Conservation (phyloP, 2,113 vertebrate species). For the Vulpes vulpes region DNA sequence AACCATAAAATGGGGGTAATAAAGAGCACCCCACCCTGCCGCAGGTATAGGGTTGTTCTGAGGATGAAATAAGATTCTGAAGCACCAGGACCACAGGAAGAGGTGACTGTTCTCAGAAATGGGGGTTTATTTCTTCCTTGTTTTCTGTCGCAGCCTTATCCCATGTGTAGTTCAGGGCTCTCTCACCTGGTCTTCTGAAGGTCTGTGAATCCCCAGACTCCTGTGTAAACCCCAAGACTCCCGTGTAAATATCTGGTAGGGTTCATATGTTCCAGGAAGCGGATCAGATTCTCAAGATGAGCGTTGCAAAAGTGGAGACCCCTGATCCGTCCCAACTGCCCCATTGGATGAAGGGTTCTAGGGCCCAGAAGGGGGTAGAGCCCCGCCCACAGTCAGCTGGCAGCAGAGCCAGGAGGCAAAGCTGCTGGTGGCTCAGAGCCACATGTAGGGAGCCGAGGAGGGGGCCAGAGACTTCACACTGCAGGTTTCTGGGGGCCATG, state of each 20-base stretch:
- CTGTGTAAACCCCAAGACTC: neutral
- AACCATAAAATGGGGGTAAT: neutral
- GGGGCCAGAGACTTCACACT: neutral
- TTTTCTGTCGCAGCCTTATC: neutral
- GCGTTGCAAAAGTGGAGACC: neutral
- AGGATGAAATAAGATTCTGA: neutral
- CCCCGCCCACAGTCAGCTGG: accelerated
- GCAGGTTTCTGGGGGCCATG: neutral
- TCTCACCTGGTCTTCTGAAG: neutral
- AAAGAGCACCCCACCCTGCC: neutral
- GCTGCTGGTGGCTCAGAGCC: neutral
- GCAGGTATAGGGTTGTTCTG: neutral
- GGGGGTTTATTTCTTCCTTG: neutral
- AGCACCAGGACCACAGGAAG: neutral
- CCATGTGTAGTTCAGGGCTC: neutral
- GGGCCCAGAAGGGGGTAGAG: neutral
- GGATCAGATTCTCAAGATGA: neutral
- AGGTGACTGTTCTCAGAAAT: neutral
- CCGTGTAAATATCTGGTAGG: no score
- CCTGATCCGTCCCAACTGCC: neutral
- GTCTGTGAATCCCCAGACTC: neutral
- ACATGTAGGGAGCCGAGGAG: neutral
- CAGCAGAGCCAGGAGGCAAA: neutral
- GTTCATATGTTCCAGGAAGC: neutral
- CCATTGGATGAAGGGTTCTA: neutral